Evolutionary conservation across 2,888 invertebrate species (phyloP).

Genomic region (Anoncus sp.): DNA sequence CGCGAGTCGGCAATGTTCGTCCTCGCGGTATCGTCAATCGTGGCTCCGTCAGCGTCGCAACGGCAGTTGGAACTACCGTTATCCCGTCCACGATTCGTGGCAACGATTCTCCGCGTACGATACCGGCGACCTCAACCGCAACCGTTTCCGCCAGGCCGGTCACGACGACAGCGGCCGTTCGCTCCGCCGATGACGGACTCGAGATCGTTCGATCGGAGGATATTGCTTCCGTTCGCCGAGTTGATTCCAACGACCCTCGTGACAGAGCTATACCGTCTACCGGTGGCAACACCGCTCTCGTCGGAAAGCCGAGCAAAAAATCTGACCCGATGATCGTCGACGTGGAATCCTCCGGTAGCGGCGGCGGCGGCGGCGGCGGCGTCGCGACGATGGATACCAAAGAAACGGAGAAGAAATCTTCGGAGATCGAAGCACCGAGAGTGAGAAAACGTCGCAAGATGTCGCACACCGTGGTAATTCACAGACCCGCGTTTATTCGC

Average conservation of each 20-base stretch:
- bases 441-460: conserved; percentile 65
- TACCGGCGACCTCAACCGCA: not conserved
- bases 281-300: not conserved
- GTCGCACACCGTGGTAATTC: conserved; percentile 65
- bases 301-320: not conserved
- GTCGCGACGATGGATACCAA: not conserved
- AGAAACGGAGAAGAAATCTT: conserved; percentile 29
- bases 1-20: conserved; percentile 1
- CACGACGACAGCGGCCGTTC: not conserved
- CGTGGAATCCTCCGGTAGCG: not conserved
- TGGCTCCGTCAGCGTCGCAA: not conserved
- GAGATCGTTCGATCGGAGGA: conserved; percentile 7
- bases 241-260: conserved; percentile 8
- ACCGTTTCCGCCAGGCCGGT: not conserved
- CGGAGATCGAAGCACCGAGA: conserved; percentile 45
- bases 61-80: too few relatives aligned
- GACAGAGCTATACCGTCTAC: too few relatives aligned
- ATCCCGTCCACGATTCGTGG: not conserved
- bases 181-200: not conserved
- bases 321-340: not conserved
- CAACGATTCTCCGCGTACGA: too few relatives aligned
- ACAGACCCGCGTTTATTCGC: not conserved
- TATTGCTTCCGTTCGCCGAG: conserved; percentile 1
- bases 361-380: not conserved
- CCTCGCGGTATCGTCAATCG: conserved; percentile 8